These are phyloP conservation scores for Plagodis pulveraria DNA, from an alignment of 2,888 invertebrate species.

Conservation along the genomic window DNA sequence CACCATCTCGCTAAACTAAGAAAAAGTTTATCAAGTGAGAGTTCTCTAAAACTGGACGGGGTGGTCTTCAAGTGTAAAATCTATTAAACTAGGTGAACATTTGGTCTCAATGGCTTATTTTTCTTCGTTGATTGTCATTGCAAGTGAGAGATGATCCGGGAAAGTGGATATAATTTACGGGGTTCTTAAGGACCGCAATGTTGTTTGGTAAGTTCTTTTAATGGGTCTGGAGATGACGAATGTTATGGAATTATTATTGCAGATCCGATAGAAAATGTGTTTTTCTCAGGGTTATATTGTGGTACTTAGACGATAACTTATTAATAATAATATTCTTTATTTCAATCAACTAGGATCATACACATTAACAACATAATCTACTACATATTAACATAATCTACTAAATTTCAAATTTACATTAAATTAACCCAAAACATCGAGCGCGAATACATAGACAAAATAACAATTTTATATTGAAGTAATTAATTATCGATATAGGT, in stretches of 20 bases:
- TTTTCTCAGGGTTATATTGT: no score
- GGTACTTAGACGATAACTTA: no score
- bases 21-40: slow-evolving; percentile 14
- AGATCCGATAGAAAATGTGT: no score
- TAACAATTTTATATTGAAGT: no score
- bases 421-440: no score
- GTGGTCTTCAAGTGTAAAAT: slow-evolving; percentile 53
- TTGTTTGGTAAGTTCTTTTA: slow-evolving; percentile 6
- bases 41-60: slow-evolving; percentile 50
- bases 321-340: no score
- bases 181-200: slow-evolving; percentile 6
- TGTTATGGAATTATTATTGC: neutral
- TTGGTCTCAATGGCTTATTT: slow-evolving; percentile 63
- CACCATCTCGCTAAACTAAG: slow-evolving; percentile 33
- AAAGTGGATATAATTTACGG: slow-evolving; percentile 39
- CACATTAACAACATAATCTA: no score
- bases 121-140: slow-evolving; percentile 48
- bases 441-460: no score
- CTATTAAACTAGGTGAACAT: slow-evolving; percentile 59
- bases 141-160: slow-evolving; percentile 36
- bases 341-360: no score
- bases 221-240: neutral
- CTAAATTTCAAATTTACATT: no score
- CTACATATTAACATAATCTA: no score
- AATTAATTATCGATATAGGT: no score